Evolutionary conservation across 2,888 invertebrate species (phyloP).

Genomic region (Melanostoma mellinum): DNA sequence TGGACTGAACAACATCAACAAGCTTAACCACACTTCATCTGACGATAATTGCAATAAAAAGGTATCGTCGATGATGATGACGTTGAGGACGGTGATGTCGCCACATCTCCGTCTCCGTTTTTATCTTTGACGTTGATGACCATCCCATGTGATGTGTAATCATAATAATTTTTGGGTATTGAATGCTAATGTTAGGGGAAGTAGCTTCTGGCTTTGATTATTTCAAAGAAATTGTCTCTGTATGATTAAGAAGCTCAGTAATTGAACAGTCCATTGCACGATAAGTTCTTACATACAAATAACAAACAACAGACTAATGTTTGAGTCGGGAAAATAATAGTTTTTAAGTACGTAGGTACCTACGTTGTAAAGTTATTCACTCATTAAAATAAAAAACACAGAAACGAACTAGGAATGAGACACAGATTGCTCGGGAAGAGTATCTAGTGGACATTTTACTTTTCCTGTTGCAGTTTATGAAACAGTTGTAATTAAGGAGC

Average conservation of each 20-base stretch:
- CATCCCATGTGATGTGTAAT: conserved; percentile 44
- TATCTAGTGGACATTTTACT: too few species aligned
- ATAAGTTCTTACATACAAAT: not conserved
- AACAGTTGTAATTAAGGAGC: too few species aligned
- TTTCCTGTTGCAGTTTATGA: too few species aligned
- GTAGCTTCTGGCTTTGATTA: conserved; percentile 56
- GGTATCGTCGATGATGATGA: conserved; percentile 43
- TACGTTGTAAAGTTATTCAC: too few species aligned
- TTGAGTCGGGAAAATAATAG: too few species aligned
- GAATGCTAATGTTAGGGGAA: conserved; percentile 55
- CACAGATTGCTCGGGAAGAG: too few species aligned
- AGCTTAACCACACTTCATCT: conserved; percentile 61
- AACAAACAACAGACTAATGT: too few species aligned
- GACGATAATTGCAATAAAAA: conserved; percentile 54
- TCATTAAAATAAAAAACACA: too few species aligned
- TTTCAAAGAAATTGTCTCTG: conserved; percentile 3
- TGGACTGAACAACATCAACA: conserved; percentile 5
- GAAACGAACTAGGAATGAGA: too few species aligned
- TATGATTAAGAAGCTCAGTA: conserved; percentile 45
- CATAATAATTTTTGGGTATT: conserved; percentile 67
- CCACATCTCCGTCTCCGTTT: conserved; percentile 8
- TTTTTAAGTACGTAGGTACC: too few species aligned
- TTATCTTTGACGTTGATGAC: conserved; percentile 21
- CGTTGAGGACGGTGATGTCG: conserved; percentile 53
- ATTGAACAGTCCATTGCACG: conserved; percentile 31